Conservation (phyloP, 2,797 vertebrate species). For the Lutjanus campechanus region DNA sequence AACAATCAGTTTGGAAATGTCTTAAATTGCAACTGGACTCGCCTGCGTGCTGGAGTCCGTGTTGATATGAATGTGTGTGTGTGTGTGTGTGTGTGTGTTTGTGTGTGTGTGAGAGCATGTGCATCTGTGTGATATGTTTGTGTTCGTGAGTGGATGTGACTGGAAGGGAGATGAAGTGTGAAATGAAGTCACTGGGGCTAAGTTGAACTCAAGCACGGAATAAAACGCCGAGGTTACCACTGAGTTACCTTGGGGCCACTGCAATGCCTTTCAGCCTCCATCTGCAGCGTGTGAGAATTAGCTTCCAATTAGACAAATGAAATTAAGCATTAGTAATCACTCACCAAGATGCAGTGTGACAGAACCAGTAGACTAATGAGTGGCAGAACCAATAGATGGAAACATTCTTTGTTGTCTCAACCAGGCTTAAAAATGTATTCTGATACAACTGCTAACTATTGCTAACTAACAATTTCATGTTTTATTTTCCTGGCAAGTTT, state of each 20-base stretch:
- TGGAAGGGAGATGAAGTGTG: slow-evolving; percentile 65
- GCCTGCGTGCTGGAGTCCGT: neutral
- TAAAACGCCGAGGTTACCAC: slow-evolving; percentile 41
- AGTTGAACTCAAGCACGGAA: slow-evolving; percentile 48
- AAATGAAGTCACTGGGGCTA: slow-evolving; percentile 69
- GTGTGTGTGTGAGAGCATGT: neutral
- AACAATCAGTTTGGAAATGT: slow-evolving; percentile 58
- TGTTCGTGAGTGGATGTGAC: slow-evolving; percentile 27
- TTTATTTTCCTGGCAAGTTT: no score
- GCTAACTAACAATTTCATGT: no score
- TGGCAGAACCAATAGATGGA: neutral
- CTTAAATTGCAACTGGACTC: slow-evolving; percentile 44
- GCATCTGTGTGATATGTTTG: neutral
- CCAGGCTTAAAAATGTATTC: neutral
- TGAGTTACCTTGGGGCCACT: slow-evolving; percentile 38
- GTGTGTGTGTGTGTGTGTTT: slow-evolving; percentile 9
- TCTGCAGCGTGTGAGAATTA: slow-evolving; percentile 52
- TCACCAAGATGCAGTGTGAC: slow-evolving; percentile 34
- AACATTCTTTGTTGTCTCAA: slow-evolving; percentile 5
- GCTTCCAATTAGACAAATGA: slow-evolving; percentile 62
- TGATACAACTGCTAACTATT: no score
- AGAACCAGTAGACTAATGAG: slow-evolving; percentile 53
- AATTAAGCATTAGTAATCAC: slow-evolving; percentile 57
- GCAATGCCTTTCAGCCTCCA: slow-evolving; percentile 32
- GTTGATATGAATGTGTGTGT: neutral